Base-by-base conservation (phyloP, 2,888 invertebrate genomes). In the Phyllotreta striolata region DNA sequence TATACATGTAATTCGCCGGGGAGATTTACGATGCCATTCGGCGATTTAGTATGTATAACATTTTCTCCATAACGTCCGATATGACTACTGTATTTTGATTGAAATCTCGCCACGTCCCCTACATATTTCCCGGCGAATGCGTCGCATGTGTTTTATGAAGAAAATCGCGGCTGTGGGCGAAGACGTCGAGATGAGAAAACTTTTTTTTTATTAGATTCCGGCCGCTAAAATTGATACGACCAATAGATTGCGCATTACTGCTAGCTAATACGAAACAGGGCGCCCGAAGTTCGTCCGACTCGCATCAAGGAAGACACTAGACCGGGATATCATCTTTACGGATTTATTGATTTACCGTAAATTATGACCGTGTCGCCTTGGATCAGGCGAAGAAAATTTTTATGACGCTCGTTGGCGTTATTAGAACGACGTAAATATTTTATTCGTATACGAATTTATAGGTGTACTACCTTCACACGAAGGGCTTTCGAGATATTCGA, bases 1-100 rank as follows among this genome's bases (percentile, higher is more conserved):
- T 14, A 14, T 14, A 14, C n/a, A 37, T 37, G 44, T 44, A 44
- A 44, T 43, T 56, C 35, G 8, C 9, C 13, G 0, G 13, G n/a
- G 10, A 56, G 38, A 56, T 46, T 46, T 38, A 56, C 37, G 46
- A 37, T 41, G 44, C 12, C 44, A 56, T 56, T 56, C 41, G 37
- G n/a, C 46, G 56, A 56, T 56, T 56, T 46, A 52, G 24, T 56
- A 56, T 56, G 56, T 46, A 56, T 56, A 56, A 46, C 46, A 56
- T 56, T 56, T 56, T 46, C 46, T 37, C 56, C 46, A 46, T 56
- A 46, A 56, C 38, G 44, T 46, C 56, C 56, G 14, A 56, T 56
- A 56, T 56, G 8, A 43, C 37, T 37, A 56, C 56, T 13, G 56
- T 56, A 43, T 56, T 13, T 46, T 56, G 56, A 56, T 56, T 56